These are phyloP conservation scores for Encarsia formosa DNA, from an alignment of 2,888 invertebrate species.

Conservation along the genomic window DNA sequence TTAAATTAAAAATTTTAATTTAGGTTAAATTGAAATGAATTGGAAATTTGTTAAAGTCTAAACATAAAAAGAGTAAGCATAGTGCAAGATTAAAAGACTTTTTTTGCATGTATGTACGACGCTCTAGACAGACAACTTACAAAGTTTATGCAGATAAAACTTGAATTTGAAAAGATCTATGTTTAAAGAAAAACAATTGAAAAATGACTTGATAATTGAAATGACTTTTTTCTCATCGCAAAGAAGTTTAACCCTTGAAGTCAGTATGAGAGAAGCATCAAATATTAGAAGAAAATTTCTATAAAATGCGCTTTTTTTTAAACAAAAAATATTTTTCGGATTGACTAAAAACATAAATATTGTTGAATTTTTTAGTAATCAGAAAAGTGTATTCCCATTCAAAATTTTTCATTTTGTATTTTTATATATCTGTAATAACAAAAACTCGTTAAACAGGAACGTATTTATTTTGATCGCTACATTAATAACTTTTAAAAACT, in stretches of 20 bases:
- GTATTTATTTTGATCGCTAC: slow-evolving; percentile 23
- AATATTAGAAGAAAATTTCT: slow-evolving; percentile 24
- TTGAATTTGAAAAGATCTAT: no score
- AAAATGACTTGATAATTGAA: background rate
- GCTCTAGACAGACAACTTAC: no score
- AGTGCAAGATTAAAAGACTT: no score
- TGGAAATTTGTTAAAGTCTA: no score
- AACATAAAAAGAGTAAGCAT: no score
- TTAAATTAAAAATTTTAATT: no score
- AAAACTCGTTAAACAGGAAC: slow-evolving; percentile 28
- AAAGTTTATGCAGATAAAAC: no score
- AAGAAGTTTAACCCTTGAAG: background rate
- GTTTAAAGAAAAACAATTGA: no score
- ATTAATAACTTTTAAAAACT: slow-evolving; percentile 22
- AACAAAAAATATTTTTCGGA: slow-evolving; percentile 30
- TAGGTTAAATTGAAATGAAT: no score
- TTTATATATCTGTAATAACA: slow-evolving; percentile 26
- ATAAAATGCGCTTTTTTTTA: slow-evolving; percentile 18
- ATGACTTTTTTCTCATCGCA: background rate
- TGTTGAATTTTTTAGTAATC: slow-evolving; percentile 31
- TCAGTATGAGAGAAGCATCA: slow-evolving; percentile 19
- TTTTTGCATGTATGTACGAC: no score
- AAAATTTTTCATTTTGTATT: slow-evolving; percentile 34
- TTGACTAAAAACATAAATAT: slow-evolving; percentile 33
- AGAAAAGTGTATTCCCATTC: slow-evolving; percentile 29